Base-by-base conservation (phyloP, 2,797 vertebrate species). In the Lepilemur septentrionalis region DNA sequence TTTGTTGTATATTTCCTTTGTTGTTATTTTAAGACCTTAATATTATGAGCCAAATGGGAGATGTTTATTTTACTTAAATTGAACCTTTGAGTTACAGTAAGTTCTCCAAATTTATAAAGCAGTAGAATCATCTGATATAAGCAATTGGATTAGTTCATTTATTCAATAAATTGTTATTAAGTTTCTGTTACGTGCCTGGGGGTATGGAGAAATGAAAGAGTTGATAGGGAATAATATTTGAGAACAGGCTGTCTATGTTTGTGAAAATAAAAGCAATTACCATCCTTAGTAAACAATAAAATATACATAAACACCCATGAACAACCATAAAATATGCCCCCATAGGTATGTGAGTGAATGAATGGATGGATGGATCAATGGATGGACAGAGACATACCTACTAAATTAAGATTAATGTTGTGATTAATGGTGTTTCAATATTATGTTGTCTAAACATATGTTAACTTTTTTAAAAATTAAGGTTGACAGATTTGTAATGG, bases 401-500 rank as follows among this genome's bases (percentile, higher is more conserved):
- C 43, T 91, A 79, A 67, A 89, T 61, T 87, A 92, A 96, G 59
- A 73, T 78, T 61, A 88, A 59, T 94, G 48, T 88, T 95, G n/a
- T 81, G 15, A 76, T 78, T 82, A 83, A 25, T 91, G 22, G 25
- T 83, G 11, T 84, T 93, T 87, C 32, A 84, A 41, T 88, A 95
- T 50, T 41, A 69, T 22, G 38, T 90, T 96, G 88, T 92, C 91
- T 97, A 91, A 94, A 95, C 75, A 5, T 87, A 43, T 91, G 41
- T 95, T 96, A 83, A 89, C 76, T 84, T 82, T 94, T 84, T 84
- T 67, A 65, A 10, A 93, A 87, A 79, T 95, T 93, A 76, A 99
- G 99, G 99, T 99, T 92, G 99, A 99, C 93, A 99, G 88, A 95
- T 97, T 99, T 97, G 98, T 97, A 25, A 43, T 97, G 41, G 98